Conservation (phyloP, 2,113 vertebrate genomes). For the Ibidorhyncha struthersii region DNA sequence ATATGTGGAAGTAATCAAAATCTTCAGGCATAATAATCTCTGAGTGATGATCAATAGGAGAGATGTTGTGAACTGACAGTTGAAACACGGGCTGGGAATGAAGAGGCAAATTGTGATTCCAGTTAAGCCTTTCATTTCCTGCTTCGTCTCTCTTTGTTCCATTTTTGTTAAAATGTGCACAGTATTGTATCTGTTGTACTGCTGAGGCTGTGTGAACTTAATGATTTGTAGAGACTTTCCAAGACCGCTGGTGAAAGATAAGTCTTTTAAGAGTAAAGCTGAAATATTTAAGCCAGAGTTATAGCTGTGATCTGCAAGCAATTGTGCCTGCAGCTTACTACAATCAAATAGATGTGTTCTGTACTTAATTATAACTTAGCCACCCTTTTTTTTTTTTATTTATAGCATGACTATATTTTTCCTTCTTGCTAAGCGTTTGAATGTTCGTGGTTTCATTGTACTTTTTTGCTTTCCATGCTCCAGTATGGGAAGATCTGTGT, state of each 20-base stretch:
- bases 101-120: not conserved
- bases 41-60: not conserved
- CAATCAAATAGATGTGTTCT: not conserved
- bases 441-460: not conserved
- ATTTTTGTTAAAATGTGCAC: not conserved
- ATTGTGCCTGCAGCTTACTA: not conserved
- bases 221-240: not conserved
- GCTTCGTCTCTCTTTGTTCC: not conserved
- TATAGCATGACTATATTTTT: not conserved
- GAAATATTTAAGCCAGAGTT: not conserved
- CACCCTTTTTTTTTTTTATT: not conserved
- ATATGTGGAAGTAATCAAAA: not conserved
- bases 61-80: not conserved
- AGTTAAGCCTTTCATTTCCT: not conserved
- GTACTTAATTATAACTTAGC: not conserved
- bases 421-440: not conserved
- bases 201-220: not conserved
- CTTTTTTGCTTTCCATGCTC: not conserved
- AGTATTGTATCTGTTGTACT: not conserved
- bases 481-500: not conserved
- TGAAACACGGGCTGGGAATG: not conserved
- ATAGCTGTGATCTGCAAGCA: not conserved
- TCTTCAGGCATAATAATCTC: not conserved
- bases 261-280: not conserved
- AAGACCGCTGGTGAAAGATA: not conserved